Evolutionary conservation across 1,140 invertebrate species (phyloP), one percentile per base, ranked within the genome.

Genomic region (Cyclina sinensis): DNA sequence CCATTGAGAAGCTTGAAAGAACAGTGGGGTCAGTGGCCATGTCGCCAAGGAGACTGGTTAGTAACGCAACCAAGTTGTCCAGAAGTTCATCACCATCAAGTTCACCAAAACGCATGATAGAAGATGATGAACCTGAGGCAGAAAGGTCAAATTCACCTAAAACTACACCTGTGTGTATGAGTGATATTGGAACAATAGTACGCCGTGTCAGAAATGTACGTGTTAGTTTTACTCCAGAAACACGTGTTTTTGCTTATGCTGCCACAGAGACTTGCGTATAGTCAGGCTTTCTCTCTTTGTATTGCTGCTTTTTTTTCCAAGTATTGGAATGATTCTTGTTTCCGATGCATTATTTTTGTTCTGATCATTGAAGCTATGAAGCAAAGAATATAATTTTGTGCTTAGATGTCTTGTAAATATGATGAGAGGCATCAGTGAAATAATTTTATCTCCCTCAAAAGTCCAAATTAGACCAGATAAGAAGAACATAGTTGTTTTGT

Each of bases 211-310:
- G 89, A 90, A 93, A 92, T 62, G 90, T 93, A 81, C 90, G 92
- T 86, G 83, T 93, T 85, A 90, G 87, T 21, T 91, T 90, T 79
- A 93, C 91, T n/a, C 91, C 91, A 18, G 92, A 93, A 79, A 93
- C 92, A 54, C 91, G 92, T 81, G 92, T 93, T 16, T 93, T 88
- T 88, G 86, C 86, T 82, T 88, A 82, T 68, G 70, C 86, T 82
- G 85, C 85, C 46, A 88, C 86, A 43, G 86, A 88, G 30, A 88
- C 86, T 30, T 88, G 86, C 76, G 86, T 88, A 43, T 88, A 88
- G 86, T 68, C 1, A 39, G 51, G 32, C 51, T 62, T 85, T 74
- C 18, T 57, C 54, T n/a, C n/a, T 48, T n/a, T 85, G 74, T 21
- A 16, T 70, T n/a, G 37, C 65, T 70, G 65, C 65, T 32, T 37